Conservation (phyloP, 2,888 invertebrate species). For the Meta bourneti region DNA sequence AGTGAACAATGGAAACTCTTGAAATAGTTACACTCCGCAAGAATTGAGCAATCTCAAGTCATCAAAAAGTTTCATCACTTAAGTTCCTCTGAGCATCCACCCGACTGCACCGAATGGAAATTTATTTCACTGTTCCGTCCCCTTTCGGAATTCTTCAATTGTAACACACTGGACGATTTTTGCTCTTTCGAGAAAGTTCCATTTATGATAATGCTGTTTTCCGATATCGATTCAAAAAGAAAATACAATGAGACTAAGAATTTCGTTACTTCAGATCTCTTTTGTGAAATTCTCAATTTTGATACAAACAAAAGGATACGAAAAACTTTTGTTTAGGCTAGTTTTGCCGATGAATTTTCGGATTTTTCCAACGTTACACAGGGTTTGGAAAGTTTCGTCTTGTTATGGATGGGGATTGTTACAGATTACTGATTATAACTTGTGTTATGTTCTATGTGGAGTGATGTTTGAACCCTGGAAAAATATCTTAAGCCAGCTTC, state of each 20-base stretch:
- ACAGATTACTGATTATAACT: too few species aligned
- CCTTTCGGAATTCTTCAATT: background rate
- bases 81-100: background rate
- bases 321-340: background rate
- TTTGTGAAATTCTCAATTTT: background rate
- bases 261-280: background rate
- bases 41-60: too few species aligned
- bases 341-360: background rate
- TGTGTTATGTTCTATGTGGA: too few species aligned
- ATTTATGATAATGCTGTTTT: background rate
- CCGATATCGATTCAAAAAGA: background rate
- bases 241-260: background rate
- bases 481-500: too few species aligned
- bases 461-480: too few species aligned
- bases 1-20: too few species aligned
- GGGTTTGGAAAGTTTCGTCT: background rate
- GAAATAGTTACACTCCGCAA: too few species aligned
- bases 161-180: constrained; percentile 29
- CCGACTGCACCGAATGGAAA: background rate
- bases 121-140: background rate
- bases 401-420: too few species aligned
- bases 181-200: constrained; percentile 14
- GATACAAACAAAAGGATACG: background rate
- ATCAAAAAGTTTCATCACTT: too few species aligned
- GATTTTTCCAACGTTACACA: background rate